These are phyloP conservation scores for Brachionus koreanus DNA, from an alignment of 1,140 invertebrate species.

Conservation along the genomic window DNA sequence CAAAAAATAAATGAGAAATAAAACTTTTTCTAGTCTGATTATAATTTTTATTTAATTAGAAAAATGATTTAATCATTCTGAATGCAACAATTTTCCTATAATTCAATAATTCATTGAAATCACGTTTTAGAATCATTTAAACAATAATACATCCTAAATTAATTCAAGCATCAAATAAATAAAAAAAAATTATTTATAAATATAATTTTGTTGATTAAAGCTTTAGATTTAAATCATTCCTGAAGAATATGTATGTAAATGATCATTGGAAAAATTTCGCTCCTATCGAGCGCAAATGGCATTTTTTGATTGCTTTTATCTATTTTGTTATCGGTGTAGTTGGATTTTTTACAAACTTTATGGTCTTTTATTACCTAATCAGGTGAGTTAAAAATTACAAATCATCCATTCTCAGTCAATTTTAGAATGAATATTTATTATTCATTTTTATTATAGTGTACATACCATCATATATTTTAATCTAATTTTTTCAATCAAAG, in stretches of 20 bases:
- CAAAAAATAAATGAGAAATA: too few relatives aligned
- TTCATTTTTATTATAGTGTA: too few relatives aligned
- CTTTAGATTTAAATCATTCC: background rate
- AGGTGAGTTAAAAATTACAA: background rate
- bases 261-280: slow-evolving; percentile 26
- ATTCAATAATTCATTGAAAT: background rate
- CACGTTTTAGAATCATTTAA: background rate
- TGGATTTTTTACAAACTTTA: slow-evolving; percentile 4
- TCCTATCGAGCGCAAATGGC: slow-evolving; percentile 13
- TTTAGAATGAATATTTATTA: too few relatives aligned
- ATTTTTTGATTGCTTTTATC: slow-evolving; percentile 11
- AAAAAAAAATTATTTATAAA: background rate
- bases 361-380: slow-evolving; percentile 37
- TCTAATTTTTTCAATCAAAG: background rate
- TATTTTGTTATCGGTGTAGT: slow-evolving; percentile 7
- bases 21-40: too few relatives aligned
- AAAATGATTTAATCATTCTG: background rate
- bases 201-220: background rate
- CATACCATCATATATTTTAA: too few relatives aligned
- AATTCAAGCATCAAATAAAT: background rate
- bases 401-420: background rate
- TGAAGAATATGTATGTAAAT: slow-evolving; percentile 26
- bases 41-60: background rate
- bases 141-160: background rate
- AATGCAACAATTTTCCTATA: background rate